phyloP scores from a whole-genome alignment of 1,140 invertebrate species.

The Drosophila ambigua region DNA sequence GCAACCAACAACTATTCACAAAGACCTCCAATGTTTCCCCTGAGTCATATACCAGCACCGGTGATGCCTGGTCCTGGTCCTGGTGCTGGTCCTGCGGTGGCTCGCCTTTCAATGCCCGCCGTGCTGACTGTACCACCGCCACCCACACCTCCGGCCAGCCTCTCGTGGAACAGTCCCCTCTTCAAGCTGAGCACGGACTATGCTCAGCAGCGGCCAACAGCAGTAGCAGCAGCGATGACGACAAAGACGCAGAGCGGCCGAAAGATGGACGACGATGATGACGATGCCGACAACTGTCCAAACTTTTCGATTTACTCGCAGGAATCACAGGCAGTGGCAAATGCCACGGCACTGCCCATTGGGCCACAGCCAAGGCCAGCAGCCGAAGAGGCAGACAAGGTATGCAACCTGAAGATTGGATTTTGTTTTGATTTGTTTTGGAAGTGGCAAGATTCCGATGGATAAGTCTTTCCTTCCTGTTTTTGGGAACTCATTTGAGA shows the following conservation, averaged over 20 bases:
- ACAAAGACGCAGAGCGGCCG: constrained; percentile 1
- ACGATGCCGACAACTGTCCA: constrained; percentile 90
- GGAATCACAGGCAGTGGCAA: constrained; percentile 90
- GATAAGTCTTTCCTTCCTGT: too few species aligned
- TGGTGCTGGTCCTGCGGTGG: constrained; percentile 35
- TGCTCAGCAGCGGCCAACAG: constrained; percentile 1
- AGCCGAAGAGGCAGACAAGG: constrained; percentile 56
- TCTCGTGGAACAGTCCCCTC: constrained; percentile 63
- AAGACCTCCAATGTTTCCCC: constrained; percentile 23
- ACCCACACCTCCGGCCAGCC: constrained; percentile 66
- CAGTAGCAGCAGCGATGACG: constrained; percentile 1
- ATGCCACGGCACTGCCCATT: constrained; percentile 84
- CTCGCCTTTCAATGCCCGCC: constrained; percentile 47
- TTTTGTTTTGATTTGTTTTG: constrained; percentile 17
- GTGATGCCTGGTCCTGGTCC: constrained; percentile 17
- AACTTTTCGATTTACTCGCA: constrained; percentile 93
- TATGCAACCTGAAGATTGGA: constrained; percentile 35
- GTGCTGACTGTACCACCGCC: constrained; percentile 69
- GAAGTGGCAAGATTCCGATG: constrained; percentile 16
- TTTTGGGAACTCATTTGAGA: too few species aligned
- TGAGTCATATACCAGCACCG: constrained; percentile 22
- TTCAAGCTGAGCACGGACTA: constrained; percentile 69
- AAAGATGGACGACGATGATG: constrained; percentile 83
- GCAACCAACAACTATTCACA: constrained; percentile 38
- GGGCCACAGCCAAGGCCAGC: constrained; percentile 22